Evolutionary conservation across 2,113 vertebrate genomes (phyloP).

Genomic region (Amblyornis subalaris): DNA sequence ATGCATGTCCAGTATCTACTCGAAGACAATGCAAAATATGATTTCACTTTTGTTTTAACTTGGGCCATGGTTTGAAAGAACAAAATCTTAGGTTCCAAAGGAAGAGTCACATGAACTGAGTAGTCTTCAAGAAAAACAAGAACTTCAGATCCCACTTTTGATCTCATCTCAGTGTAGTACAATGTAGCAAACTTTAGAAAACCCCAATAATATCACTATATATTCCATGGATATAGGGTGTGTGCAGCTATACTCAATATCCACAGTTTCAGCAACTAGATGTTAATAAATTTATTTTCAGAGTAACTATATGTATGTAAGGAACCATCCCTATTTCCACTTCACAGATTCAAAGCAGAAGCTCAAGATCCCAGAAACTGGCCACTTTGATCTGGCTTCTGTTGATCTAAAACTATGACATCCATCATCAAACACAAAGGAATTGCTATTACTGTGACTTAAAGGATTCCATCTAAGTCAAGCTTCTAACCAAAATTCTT

Average conservation of each 20-base stretch:
- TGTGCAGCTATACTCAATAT: neutral
- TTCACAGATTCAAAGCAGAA: neutral
- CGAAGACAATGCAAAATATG: neutral
- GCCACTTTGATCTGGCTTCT: neutral
- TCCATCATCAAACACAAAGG: neutral
- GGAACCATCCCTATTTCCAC: neutral
- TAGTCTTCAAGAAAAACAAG: neutral
- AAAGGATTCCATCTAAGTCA: neutral
- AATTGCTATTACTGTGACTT: neutral
- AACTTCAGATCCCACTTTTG: neutral
- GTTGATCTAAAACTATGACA: neutral
- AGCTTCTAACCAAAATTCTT: neutral
- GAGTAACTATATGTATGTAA: fast-evolving
- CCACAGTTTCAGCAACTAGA: neutral
- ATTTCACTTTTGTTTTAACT: neutral
- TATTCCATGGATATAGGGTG: neutral
- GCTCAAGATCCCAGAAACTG: neutral
- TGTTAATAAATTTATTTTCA: neutral
- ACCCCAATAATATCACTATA: neutral
- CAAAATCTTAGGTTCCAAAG: neutral
- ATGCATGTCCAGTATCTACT: neutral
- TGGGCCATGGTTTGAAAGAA: neutral
- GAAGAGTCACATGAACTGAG: neutral
- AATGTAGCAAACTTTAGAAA: neutral
- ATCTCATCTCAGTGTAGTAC: neutral